These are phyloP conservation scores for Psettodes erumei DNA, from an alignment of 2,113 vertebrate species.

Conservation along the genomic window DNA sequence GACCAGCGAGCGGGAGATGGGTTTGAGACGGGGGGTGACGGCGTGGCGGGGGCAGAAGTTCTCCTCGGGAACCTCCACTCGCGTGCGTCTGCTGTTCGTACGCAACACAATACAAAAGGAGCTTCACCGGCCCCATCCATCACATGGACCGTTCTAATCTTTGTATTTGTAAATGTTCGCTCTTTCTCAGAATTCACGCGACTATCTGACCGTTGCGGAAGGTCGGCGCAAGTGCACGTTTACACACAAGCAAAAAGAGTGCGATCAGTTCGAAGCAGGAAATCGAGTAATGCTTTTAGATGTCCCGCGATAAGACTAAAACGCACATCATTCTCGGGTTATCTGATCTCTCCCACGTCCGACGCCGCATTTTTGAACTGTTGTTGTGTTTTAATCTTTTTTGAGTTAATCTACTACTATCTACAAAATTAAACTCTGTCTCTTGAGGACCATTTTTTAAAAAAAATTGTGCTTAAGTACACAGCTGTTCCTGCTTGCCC, in stretches of 20 bases:
- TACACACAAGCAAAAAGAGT: constrained; percentile 4
- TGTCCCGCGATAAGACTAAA: not conserved
- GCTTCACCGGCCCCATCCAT: not conserved
- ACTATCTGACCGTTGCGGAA: not conserved
- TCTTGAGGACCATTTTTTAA: too few species aligned
- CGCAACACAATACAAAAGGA: constrained; percentile 38
- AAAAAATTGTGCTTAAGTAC: too few species aligned
- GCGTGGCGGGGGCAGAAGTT: too few species aligned
- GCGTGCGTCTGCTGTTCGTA: constrained; percentile 28
- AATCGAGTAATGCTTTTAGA: not conserved
- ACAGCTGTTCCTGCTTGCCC: constrained; percentile 6
- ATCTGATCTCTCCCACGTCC: constrained; percentile 1
- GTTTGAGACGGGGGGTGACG: constrained; percentile 72
- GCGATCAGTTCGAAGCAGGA: not conserved
- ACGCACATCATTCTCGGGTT: not conserved
- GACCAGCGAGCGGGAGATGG: constrained; percentile 66
- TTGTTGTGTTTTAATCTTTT: not conserved
- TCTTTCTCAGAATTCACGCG: constrained; percentile 6
- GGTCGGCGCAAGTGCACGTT: not conserved
- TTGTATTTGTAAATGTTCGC: not conserved
- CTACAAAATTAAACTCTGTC: not conserved
- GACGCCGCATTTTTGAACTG: not conserved
- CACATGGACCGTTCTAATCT: not conserved
- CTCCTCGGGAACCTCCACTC: constrained; percentile 35
- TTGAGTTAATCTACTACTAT: not conserved